Evolutionary conservation across 1,140 invertebrate species (phyloP), one percentile per base, ranked within the genome.

Genomic region (Neodiprion pinetum): DNA sequence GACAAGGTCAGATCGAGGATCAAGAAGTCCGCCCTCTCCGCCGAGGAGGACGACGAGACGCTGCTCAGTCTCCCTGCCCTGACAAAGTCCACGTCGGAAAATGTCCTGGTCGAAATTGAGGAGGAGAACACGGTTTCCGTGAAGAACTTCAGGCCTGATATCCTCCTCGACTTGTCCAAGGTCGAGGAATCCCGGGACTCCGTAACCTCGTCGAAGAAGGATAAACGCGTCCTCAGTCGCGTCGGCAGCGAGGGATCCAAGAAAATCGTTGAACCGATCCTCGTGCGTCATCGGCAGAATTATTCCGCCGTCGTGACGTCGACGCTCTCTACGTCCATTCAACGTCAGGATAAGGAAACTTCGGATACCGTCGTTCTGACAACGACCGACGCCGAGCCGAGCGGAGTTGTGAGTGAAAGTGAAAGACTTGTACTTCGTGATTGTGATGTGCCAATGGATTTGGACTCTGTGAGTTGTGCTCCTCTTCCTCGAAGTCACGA

Each of bases 121-220:
- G 28, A 9, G 14, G 79, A 78, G 5, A 80, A 81, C 53, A 81
- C 78, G n/a, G 80, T 87, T 9, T 86, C 86, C 2, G 80, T 82
- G 67, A 85, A 82, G 61, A 87, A 86, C 28, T 74, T 87, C 8
- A 83, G 79, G n/a, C 80, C 84, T 2, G 85, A 87, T 73, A 86
- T 87, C 10, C 53, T 86, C 40, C 72, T 86, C 79, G 85, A 87
- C 71, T 67, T 87, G 67, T 86, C 86, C 2, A 84, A 82, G n/a
- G 79, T 85, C 7, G 80, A 74, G 21, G 74, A 50, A 1, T 0
- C 21, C 8, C 9, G 11, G 0, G 79, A 79, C 0, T 48, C 53
- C 0, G 71, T 75, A 17, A 76, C 9, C 28, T 70, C 69, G 9
- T 1, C 17, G 66, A 65, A 14, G 17, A 77, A 66, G 61, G 80